Conservation (phyloP, 2,888 invertebrate genomes). For the Cantharis lateralis region DNA sequence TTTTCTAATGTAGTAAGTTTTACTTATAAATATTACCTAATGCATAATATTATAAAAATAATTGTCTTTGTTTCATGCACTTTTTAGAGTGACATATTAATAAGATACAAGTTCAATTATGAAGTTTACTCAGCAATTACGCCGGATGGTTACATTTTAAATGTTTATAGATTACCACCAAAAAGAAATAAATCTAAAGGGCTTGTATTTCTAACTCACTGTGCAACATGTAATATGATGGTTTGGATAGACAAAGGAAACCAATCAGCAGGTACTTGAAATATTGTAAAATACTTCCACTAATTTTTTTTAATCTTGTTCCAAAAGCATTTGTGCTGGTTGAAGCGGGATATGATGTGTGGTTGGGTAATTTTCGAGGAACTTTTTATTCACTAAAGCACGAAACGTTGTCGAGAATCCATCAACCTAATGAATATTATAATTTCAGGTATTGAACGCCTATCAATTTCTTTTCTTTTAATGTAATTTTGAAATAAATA, state of each 20-base stretch:
- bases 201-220: constrained; percentile 4
- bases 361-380: constrained; percentile 9
- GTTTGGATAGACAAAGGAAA: constrained; percentile 6
- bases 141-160: background rate
- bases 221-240: background rate
- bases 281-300: too few species aligned
- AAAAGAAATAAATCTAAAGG: background rate
- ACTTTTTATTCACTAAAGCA: background rate
- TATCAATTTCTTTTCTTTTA: background rate
- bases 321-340: constrained; percentile 9
- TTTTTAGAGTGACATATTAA: background rate
- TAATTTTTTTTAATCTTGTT: too few species aligned
- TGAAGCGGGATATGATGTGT: constrained; percentile 10
- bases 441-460: background rate
- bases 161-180: constrained; percentile 8
- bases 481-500: background rate
- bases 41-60: too few species aligned
- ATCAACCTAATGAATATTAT: background rate
- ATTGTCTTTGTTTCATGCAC: too few species aligned
- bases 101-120: background rate
- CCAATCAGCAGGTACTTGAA: background rate
- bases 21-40: too few species aligned
- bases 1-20: background rate
- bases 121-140: background rate
- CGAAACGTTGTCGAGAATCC: background rate